phyloP scores from a whole-genome alignment of 2,888 invertebrate species.

The Onthophagus sagittarius region DNA sequence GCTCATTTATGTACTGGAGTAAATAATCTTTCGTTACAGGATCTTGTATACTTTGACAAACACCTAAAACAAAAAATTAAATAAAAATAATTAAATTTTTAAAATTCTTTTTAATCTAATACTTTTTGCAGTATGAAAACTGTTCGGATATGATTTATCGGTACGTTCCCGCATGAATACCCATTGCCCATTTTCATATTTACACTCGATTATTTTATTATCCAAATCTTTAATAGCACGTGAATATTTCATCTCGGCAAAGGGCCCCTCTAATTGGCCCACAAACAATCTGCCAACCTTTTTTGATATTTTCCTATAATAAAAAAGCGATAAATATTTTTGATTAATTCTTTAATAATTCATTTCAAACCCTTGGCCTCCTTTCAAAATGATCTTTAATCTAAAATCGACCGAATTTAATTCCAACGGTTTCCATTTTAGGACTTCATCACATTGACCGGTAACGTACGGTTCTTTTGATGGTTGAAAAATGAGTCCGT shows the following conservation, averaged over 20 bases:
- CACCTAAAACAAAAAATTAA: conserved; percentile 64
- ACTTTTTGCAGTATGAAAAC: conserved; percentile 78
- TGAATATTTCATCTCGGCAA: conserved; percentile 71
- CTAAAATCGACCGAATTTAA: conserved; percentile 96
- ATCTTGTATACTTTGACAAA: conserved; percentile 72
- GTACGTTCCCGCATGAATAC: conserved; percentile 91
- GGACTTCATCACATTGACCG: conserved; percentile 77
- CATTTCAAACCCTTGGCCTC: conserved; percentile 64
- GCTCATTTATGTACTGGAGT: conserved; percentile 65
- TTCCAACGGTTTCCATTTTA: conserved; percentile 96
- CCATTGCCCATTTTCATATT: conserved; percentile 78
- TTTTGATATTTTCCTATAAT: conserved; percentile 60
- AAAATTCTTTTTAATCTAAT: conserved; percentile 23
- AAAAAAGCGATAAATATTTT: conserved; percentile 13
- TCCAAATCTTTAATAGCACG: conserved; percentile 75
- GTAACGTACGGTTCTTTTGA: conserved; percentile 77
- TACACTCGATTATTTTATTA: conserved; percentile 96
- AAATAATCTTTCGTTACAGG: conserved; percentile 85
- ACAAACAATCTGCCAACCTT: conserved; percentile 77
- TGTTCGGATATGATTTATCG: conserved; percentile 96
- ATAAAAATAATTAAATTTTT: too few relatives aligned
- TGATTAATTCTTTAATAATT: conserved; percentile 21
- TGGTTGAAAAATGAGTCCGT: conserved; percentile 98
- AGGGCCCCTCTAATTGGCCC: conserved; percentile 65
- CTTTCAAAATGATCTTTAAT: conserved; percentile 72